A percentile compares a stretch with the other conserved stretches of the same genome.
phyloP scores from a whole-genome alignment of 2,113 vertebrate species.

The Atrichornis clamosus region DNA sequence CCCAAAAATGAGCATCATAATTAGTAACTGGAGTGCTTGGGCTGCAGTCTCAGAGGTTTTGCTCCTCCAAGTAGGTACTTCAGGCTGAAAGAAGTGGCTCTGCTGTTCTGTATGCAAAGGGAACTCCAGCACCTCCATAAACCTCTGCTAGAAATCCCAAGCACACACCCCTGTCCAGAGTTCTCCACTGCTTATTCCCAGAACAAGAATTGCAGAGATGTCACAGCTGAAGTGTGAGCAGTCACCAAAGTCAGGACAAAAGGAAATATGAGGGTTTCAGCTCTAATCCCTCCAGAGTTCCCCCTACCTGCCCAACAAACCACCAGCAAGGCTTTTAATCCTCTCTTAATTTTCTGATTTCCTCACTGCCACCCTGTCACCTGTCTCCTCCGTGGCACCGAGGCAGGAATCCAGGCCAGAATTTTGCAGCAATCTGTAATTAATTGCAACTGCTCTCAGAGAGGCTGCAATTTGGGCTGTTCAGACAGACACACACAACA shows the following conservation, averaged over 20 bases:
- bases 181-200: background rate
- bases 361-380: background rate
- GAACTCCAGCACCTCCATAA: background rate
- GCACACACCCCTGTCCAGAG: accelerated
- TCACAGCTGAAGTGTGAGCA: background rate
- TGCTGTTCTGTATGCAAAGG: background rate
- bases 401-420: background rate
- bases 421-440: background rate
- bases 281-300: background rate
- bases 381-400: background rate
- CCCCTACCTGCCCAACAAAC: background rate
- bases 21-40: background rate
- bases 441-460: background rate
- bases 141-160: background rate
- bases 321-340: background rate
- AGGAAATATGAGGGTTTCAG: accelerated
- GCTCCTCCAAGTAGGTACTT: background rate
- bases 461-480: conserved; percentile 12
- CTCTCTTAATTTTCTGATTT: background rate
- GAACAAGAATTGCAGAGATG: background rate
- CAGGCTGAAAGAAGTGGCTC: background rate
- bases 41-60: background rate
- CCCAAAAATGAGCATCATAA: background rate
- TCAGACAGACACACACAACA: background rate
- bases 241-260: background rate